Evolutionary conservation across 2,797 vertebrate species (phyloP), one percentile per base, ranked within the genome.

Genomic region (Threskiornis aethiopicus): DNA sequence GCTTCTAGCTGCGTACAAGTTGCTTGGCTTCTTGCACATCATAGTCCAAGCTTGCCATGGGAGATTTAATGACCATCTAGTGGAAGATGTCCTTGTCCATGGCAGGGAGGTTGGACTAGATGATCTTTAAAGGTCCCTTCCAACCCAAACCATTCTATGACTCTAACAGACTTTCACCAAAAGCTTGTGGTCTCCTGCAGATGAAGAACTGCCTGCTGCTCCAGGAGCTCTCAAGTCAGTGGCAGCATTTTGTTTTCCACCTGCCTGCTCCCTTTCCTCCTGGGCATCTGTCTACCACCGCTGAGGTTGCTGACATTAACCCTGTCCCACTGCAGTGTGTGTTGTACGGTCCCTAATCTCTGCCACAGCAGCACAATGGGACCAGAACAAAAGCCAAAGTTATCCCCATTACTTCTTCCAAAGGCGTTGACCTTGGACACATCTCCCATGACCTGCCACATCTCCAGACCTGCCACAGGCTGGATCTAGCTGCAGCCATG

Each of bases 401-500:
- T 24, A 85, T 65, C 58, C 25, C 55, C 20, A 24, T 47, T 47
- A 33, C 26, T 73, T 47, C 79, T 55, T 33, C 72, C 61, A 81
- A 25, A 59, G 22, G 2, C 8, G 33, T n/a, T 67, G 44, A 29
- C 72, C 52, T 55, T 29, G 58, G 66, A 41, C 37, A 52, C n/a
- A 16, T 8, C 10, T 83, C 67, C 67, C 61, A 31, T 0, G 4
- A 14, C 24, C n/a, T n/a, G n/a, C n/a, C n/a, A n/a, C n/a, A n/a
- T n/a, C 21, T 72, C 58, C 1, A 1, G 42, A 42, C 19, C 6
- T 0, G 15, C 22, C 67, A 18, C 41, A 55, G 62, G 39, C 35
- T 26, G 37, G 26, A 42, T 44, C 37, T n/a, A 70, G 64, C 72
- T 35, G 35, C 21, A 80, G 54, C 47, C 62, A 47, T 0, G 9